These are phyloP conservation scores for Lamproptera curius DNA, from an alignment of 2,888 invertebrate genomes.

Conservation along the genomic window DNA sequence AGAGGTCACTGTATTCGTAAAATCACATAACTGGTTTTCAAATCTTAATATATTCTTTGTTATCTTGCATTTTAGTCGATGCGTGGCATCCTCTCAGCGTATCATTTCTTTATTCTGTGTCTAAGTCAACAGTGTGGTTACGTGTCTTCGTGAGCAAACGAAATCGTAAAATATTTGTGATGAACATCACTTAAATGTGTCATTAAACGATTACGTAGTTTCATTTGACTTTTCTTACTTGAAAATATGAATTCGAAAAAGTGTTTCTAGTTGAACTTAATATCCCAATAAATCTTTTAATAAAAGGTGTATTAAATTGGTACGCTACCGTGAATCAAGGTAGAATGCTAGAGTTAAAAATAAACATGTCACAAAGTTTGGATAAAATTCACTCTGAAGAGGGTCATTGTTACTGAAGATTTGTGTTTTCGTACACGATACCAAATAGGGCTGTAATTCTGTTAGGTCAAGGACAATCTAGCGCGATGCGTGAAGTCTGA, in stretches of 20 bases:
- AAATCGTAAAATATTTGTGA: too few species aligned
- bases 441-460: slow-evolving; percentile 37
- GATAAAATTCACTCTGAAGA: not conserved
- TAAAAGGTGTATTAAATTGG: not conserved
- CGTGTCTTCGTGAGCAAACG: too few species aligned
- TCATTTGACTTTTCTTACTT: too few species aligned
- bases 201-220: too few species aligned
- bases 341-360: not conserved
- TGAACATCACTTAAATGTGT: too few species aligned
- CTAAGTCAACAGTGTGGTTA: not conserved
- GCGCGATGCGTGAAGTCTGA: slow-evolving; percentile 37
- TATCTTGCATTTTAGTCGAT: not conserved
- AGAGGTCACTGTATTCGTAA: not conserved
- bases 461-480: slow-evolving; percentile 51
- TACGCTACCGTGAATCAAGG: not conserved
- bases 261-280: not conserved
- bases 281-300: not conserved
- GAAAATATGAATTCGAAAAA: not conserved
- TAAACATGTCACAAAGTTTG: not conserved
- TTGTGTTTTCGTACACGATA: slow-evolving; percentile 14
- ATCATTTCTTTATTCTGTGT: not conserved
- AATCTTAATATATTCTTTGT: not conserved
- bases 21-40: not conserved
- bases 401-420: not conserved
- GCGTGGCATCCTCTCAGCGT: not conserved